A percentile compares a stretch with the other conserved stretches of the same genome.
Evolutionary conservation across 2,888 invertebrate species (phyloP).

Genomic region (Lamellibrachia columna): DNA sequence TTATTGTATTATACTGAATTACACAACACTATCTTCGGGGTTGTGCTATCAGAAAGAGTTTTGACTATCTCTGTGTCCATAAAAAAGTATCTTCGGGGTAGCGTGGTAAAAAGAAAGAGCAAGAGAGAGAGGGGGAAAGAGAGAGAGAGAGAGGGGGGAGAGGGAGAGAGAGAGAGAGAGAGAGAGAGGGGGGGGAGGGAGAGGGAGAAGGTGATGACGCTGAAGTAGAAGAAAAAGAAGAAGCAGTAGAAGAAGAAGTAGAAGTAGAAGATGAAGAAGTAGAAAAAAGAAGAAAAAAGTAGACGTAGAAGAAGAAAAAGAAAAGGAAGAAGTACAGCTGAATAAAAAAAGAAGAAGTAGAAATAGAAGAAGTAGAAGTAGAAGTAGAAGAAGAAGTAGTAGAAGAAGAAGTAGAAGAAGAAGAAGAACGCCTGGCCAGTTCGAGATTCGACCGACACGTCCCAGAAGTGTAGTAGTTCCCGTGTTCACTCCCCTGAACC

Average conservation of each 20-base stretch:
- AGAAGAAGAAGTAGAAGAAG: constrained; percentile 21
- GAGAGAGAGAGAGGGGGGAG: not conserved
- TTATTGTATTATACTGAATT: too few species aligned
- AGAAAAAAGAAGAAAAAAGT: constrained; percentile 18
- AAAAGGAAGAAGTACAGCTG: not conserved
- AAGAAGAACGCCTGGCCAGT: not conserved
- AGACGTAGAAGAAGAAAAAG: constrained; percentile 20
- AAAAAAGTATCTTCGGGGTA: too few species aligned
- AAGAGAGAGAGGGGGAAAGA: not conserved
- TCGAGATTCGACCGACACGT: not conserved
- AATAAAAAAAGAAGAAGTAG: not conserved
- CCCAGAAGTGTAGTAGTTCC: not conserved
- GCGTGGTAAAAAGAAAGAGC: too few species aligned
- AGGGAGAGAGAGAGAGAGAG: not conserved
- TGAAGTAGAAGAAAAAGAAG: not conserved
- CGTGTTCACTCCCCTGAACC: not conserved
- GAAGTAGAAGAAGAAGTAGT: constrained; percentile 19
- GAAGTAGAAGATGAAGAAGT: not conserved
- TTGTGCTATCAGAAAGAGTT: too few species aligned
- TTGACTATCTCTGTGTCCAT: too few species aligned
- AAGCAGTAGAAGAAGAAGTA: not conserved
- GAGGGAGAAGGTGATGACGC: not conserved
- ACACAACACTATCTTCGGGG: too few species aligned
- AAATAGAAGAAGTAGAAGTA: constrained; percentile 21
- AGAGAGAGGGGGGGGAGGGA: not conserved